Conservation (phyloP, 2,888 invertebrate species). For the Dysmachus trigonus region DNA sequence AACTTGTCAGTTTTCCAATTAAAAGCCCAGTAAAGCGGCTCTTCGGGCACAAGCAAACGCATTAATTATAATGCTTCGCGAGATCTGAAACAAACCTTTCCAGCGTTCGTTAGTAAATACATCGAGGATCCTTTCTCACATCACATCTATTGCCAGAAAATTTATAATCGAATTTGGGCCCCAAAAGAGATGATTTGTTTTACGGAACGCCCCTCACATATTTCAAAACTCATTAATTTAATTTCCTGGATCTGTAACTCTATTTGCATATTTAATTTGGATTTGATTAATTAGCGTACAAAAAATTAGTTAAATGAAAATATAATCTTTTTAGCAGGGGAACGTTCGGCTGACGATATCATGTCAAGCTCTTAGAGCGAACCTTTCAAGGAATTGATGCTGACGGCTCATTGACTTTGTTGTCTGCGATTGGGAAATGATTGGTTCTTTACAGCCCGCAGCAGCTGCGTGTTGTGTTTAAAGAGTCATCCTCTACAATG, state of each 20-base stretch:
- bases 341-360: neutral
- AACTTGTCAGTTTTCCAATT: constrained; percentile 49
- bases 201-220: constrained; percentile 47
- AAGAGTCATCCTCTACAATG: neutral
- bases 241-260: constrained; percentile 45
- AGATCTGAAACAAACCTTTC: neutral
- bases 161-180: constrained; percentile 45
- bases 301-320: constrained; percentile 21
- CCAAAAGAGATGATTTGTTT: constrained; percentile 46
- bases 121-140: constrained; percentile 39
- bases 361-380: neutral
- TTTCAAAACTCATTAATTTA: constrained; percentile 50
- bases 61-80: constrained; percentile 46
- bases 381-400: neutral
- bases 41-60: constrained; percentile 37
- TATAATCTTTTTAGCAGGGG: neutral
- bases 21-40: constrained; percentile 45
- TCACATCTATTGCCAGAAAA: constrained; percentile 38
- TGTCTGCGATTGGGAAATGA: neutral
- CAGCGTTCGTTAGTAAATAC: constrained; percentile 4
- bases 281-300: constrained; percentile 42
- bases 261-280: constrained; percentile 49
- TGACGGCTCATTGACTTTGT: constrained; percentile 21
- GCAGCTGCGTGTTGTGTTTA: neutral
- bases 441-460: neutral